These are phyloP conservation scores for Melospiza georgiana DNA, from an alignment of 2,113 vertebrate genomes.

Conservation along the genomic window DNA sequence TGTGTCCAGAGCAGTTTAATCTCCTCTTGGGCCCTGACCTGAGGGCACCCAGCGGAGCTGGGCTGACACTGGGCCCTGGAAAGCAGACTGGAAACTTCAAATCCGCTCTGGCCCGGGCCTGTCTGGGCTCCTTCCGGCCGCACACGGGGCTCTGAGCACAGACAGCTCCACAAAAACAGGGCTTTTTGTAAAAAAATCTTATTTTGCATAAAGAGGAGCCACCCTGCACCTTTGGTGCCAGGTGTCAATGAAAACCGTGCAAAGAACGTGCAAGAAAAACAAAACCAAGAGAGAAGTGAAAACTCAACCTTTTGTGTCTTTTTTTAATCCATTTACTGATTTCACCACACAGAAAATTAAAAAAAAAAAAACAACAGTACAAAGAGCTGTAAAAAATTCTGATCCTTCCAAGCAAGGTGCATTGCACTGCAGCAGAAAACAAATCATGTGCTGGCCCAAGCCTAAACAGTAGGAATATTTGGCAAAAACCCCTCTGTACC, in stretches of 20 bases:
- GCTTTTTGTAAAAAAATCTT: background rate
- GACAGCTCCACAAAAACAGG: background rate
- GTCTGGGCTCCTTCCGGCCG: background rate
- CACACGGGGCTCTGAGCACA: background rate
- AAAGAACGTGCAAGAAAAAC: accelerated
- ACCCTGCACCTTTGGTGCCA: accelerated
- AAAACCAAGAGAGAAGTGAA: background rate
- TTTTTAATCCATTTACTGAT: slow-evolving; percentile 18
- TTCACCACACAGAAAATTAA: background rate
- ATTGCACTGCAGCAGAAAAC: background rate
- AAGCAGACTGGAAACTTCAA: background rate
- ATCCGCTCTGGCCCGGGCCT: background rate
- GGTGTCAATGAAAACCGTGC: accelerated
- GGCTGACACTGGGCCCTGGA: background rate
- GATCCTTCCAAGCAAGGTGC: slow-evolving; percentile 25
- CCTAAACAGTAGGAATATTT: background rate
- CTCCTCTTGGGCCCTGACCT: background rate
- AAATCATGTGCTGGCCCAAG: background rate
- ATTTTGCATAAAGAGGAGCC: background rate
- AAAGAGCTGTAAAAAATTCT: slow-evolving; percentile 29
- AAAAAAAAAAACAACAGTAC: background rate
- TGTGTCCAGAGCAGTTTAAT: background rate
- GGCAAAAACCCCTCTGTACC: background rate
- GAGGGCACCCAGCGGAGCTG: background rate
- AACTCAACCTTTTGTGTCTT: background rate